Conservation (phyloP, 2,113 vertebrate species). For the Bagarius yarrelli region DNA sequence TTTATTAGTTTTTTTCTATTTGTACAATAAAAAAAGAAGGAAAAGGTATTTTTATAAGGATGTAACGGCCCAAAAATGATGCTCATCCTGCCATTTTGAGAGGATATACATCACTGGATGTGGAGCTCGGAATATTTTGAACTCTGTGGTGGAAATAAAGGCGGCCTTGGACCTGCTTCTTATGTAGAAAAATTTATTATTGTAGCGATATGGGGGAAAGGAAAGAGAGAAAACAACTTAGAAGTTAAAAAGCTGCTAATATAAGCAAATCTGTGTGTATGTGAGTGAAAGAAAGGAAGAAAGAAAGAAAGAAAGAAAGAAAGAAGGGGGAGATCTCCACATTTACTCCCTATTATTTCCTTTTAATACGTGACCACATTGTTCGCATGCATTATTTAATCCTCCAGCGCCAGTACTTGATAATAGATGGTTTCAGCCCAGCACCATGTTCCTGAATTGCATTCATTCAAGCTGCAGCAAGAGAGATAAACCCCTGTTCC, state of each 20-base stretch:
- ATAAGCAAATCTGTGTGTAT: not conserved
- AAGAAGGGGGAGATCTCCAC: not conserved
- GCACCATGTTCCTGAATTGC: not conserved
- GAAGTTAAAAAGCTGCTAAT: not conserved
- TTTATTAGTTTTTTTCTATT: not conserved
- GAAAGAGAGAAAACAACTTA: not conserved
- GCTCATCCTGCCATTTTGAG: not conserved
- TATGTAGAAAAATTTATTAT: too few species aligned
- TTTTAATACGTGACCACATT: not conserved
- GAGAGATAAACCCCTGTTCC: slow-evolving; percentile 4
- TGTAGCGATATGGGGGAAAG: not conserved
- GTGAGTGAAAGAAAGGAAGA: not conserved
- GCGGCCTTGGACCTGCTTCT: not conserved
- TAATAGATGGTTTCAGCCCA: not conserved
- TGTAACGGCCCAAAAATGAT: not conserved
- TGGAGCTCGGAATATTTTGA: not conserved
- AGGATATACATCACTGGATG: not conserved
- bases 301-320: too few species aligned
- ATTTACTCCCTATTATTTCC: not conserved
- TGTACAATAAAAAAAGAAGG: not conserved
- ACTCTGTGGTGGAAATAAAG: not conserved
- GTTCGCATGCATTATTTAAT: slow-evolving; percentile 9
- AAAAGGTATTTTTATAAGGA: not conserved
- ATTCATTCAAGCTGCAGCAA: slow-evolving; percentile 21
- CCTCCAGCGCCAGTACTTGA: not conserved